Percentiles rank a stretch among this genome's conserved stretches.
Evolutionary conservation across 2,113 vertebrate genomes (phyloP).

Genomic region (Psettodes erumei): DNA sequence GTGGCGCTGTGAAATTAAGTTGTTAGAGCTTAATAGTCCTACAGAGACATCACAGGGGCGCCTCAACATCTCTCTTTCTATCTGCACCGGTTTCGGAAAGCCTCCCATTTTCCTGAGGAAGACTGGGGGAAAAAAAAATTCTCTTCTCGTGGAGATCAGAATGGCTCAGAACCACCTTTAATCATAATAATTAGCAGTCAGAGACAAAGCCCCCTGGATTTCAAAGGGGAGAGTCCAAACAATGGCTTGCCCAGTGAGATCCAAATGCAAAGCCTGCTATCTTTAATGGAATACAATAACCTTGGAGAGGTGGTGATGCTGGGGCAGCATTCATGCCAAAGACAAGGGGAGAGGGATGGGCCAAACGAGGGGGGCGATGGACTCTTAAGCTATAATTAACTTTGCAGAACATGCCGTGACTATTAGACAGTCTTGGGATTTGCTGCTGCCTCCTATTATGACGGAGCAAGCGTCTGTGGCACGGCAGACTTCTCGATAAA

Average conservation of each 20-base stretch:
- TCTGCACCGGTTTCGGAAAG: slow-evolving; percentile 46
- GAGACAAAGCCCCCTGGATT: slow-evolving; percentile 33
- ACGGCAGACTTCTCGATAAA: slow-evolving; percentile 30
- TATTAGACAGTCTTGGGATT: slow-evolving; percentile 52
- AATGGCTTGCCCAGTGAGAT: slow-evolving; percentile 21
- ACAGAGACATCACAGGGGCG: slow-evolving; percentile 51
- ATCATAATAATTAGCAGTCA: slow-evolving; percentile 46
- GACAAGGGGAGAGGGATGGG: background rate
- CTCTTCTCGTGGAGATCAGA: slow-evolving; percentile 13
- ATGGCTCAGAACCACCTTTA: slow-evolving; percentile 21
- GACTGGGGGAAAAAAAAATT: slow-evolving; percentile 12
- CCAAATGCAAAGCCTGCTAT: slow-evolving; percentile 6
- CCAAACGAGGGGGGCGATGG: background rate
- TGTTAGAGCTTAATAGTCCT: slow-evolving; percentile 61
- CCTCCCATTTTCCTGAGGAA: background rate
- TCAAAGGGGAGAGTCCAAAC: slow-evolving; percentile 28
- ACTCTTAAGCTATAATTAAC: slow-evolving; percentile 65
- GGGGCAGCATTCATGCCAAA: slow-evolving; percentile 5
- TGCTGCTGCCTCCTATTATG: slow-evolving; percentile 31
- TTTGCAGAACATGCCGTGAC: slow-evolving; percentile 36
- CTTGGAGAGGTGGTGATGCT: slow-evolving; percentile 5
- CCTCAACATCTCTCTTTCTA: slow-evolving; percentile 33
- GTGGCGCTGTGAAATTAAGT: slow-evolving; percentile 66
- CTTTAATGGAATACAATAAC: slow-evolving; percentile 44
- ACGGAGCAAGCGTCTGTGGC: slow-evolving; percentile 37